Percentiles rank a stretch among this genome's conserved stretches.
These are phyloP conservation scores for Vanacampus margaritifer DNA, from an alignment of 2,113 vertebrate species.

Conservation along the genomic window DNA sequence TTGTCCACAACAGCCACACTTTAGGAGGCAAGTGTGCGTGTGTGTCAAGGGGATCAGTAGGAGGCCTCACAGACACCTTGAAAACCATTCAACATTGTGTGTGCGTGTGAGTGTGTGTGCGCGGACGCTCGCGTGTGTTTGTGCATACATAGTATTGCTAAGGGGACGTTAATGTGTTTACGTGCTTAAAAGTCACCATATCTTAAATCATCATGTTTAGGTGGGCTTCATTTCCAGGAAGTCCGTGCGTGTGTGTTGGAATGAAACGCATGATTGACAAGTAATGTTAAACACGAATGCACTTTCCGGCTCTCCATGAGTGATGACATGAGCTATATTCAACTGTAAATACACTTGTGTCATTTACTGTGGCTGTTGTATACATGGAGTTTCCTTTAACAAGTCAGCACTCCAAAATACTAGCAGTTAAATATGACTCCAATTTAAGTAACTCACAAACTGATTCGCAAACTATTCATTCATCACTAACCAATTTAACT, in stretches of 20 bases:
- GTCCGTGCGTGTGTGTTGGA: background rate
- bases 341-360: background rate
- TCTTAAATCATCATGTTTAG: constrained; percentile 5
- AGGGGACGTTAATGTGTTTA: constrained; percentile 5
- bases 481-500: no score
- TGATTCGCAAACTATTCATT: no score
- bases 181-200: background rate
- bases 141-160: constrained; percentile 2
- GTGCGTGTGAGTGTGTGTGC: background rate
- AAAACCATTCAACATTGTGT: constrained; percentile 50
- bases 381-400: background rate
- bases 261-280: constrained; percentile 19
- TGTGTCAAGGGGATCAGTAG: constrained; percentile 23
- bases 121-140: background rate
- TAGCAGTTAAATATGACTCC: background rate
- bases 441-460: no score
- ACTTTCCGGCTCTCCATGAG: background rate
- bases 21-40: constrained; percentile 20
- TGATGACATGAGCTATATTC: background rate
- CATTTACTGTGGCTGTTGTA: constrained; percentile 1
- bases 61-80: constrained; percentile 57
- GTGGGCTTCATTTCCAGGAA: background rate
- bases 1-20: constrained; percentile 28
- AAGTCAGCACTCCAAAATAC: background rate
- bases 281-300: background rate